These are phyloP conservation scores for Pelosia muscerda DNA, from an alignment of 2,888 invertebrate genomes.

Conservation along the genomic window DNA sequence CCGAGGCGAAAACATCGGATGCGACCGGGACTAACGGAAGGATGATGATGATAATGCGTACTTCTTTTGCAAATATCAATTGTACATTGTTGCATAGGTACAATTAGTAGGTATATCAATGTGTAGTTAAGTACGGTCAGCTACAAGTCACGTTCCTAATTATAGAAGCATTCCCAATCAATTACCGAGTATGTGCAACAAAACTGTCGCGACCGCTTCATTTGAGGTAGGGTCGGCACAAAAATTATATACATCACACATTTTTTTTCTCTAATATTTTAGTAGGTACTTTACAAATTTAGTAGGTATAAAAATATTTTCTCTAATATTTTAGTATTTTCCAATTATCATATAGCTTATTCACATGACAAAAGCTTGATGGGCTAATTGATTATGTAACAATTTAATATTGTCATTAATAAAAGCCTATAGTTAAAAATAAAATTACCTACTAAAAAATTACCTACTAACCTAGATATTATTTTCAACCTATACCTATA, in stretches of 20 bases:
- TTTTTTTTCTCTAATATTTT: background rate
- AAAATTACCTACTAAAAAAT: too few species aligned
- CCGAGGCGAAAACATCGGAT: too few species aligned
- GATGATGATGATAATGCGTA: too few species aligned
- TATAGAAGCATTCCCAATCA: conserved; percentile 87
- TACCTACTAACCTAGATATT: too few species aligned
- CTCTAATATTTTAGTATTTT: background rate
- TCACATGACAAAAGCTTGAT: too few species aligned
- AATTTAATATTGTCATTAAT: too few species aligned
- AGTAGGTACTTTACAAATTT: too few species aligned
- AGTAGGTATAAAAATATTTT: conserved; percentile 5
- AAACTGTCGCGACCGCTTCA: conserved; percentile 69
- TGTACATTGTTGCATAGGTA: conserved; percentile 27
- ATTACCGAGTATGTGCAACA: conserved; percentile 79
- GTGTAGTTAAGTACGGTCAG: conserved; percentile 61
- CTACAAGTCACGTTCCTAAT: conserved; percentile 83
- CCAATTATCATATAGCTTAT: too few species aligned
- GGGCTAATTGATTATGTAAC: too few species aligned
- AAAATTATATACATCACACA: conserved; percentile 27
- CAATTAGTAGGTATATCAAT: conserved; percentile 17
- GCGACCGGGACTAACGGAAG: too few species aligned
- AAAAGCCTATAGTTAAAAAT: too few species aligned
- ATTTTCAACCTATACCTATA: too few species aligned
- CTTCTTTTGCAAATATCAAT: conserved; percentile 14
- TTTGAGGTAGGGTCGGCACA: conserved; percentile 72